Evolutionary conservation across 2,113 vertebrate genomes (phyloP).

Genomic region (Rhizomys pruinosus): DNA sequence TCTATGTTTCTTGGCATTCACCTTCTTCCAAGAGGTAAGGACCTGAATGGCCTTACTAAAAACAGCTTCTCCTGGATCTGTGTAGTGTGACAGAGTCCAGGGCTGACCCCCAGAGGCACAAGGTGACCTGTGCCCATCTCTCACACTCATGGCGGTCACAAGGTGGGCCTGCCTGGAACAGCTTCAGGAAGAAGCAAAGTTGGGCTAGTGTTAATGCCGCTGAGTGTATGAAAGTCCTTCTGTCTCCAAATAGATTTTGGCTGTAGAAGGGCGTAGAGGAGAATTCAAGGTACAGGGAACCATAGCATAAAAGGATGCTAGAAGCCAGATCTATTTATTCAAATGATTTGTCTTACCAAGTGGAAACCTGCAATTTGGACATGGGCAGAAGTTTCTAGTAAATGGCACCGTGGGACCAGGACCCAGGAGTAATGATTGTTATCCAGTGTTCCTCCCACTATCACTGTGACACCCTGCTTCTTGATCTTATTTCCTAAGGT

Average conservation of each 20-base stretch:
- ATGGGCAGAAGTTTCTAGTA: background rate
- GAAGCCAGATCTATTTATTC: background rate
- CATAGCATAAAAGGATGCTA: background rate
- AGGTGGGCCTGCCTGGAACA: background rate
- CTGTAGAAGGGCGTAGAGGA: background rate
- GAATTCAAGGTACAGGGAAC: constrained; percentile 16
- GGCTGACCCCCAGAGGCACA: background rate
- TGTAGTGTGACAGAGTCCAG: constrained; percentile 32
- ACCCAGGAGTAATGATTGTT: background rate
- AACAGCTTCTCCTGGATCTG: constrained; percentile 32
- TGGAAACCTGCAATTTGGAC: background rate
- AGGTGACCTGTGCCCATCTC: background rate
- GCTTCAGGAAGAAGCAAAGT: background rate
- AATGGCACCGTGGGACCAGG: background rate
- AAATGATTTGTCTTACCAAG: background rate
- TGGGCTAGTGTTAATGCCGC: background rate
- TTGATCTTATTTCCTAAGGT: background rate
- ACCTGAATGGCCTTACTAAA: constrained; percentile 24
- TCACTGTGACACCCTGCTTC: background rate
- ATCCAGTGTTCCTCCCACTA: background rate
- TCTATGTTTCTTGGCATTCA: constrained; percentile 41
- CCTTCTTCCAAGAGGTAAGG: constrained; percentile 34
- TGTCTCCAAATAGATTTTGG: background rate
- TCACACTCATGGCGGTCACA: background rate
- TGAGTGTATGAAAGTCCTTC: too few relatives aligned